Base-by-base conservation (phyloP, 2,797 vertebrate species). In the Aeoliscus strigatus region DNA sequence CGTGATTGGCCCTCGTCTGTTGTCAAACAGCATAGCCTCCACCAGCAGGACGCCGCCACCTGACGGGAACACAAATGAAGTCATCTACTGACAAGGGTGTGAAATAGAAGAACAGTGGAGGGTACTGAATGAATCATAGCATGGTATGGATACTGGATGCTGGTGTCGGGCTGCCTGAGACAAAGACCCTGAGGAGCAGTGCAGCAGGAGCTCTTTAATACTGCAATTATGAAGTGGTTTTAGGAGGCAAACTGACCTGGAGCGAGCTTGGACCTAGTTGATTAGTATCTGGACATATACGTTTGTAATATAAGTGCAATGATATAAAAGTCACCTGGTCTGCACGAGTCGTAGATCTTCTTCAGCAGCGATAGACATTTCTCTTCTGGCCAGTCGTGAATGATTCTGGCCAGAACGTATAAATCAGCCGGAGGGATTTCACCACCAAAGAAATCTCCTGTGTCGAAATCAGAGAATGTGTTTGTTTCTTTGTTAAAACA, bases 341-440 rank as follows among this genome's bases (percentile, higher is more conserved):
- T 63, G 44, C 87, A 88, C 26, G 21, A 27, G 16, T 71, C 35
- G 1, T 79, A 52, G 60, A 90, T 69, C 61, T 76, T 86, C 67
- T 53, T 82, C 51, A 90, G 64, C 53, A 90, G 68, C 1, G 4
- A 50, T 36, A 82, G 27, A 31, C 84, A 78, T 52, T 81, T 87
- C 23, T 87, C 84, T 3, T 88, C 82, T 0, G 80, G 64, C 87
- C 88, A 90, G 81, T 88, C 88, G 1, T 90, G 87, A 9, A 90
- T 42, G 47, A 90, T 81, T 38, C 88, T 60, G 11, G 87, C 86
- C 27, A 90, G 66, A 27, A 89, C 29, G 18, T 84, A 90, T 12
- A 90, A 42, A 34, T 89, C 83, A 2, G 83, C 86, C 10, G 60
- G 34, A 9, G 86, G 87, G 6, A 90, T 40, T 4, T 86, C 85